A percentile compares a stretch with the other conserved stretches of the same genome.
These are phyloP conservation scores for Spilosoma lubricipeda DNA, from an alignment of 2,888 invertebrate species.

Conservation along the genomic window DNA sequence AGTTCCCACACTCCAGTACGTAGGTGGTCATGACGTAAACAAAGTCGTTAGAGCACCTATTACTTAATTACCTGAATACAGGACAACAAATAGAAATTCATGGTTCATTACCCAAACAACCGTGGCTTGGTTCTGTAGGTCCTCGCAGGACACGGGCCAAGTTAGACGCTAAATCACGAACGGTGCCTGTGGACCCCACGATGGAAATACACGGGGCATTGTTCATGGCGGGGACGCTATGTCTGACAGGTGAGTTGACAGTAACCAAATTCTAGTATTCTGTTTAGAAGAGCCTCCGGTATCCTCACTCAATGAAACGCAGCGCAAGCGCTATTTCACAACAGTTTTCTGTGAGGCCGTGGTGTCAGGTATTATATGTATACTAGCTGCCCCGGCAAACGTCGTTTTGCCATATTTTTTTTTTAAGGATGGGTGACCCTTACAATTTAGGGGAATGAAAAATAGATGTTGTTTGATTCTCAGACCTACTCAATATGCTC, in stretches of 20 bases:
- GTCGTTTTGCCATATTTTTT: no score
- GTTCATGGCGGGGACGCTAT: constrained; percentile 16
- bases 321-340: no score
- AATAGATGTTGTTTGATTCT: no score
- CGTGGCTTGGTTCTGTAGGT: constrained; percentile 65
- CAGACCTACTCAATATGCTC: no score
- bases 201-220: constrained; percentile 54
- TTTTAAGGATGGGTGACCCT: no score
- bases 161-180: constrained; percentile 82
- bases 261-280: background rate
- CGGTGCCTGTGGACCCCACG: constrained; percentile 70
- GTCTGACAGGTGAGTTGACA: background rate
- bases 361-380: no score
- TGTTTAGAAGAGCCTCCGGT: no score
- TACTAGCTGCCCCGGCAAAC: no score
- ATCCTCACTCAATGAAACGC: no score
- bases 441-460: no score
- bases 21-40: constrained; percentile 39
- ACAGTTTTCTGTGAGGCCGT: no score
- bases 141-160: constrained; percentile 78
- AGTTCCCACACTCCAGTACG: constrained; percentile 32
- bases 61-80: constrained; percentile 80
- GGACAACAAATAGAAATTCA: constrained; percentile 82
- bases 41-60: constrained; percentile 59
- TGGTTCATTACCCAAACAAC: constrained; percentile 82